phyloP scores from a whole-genome alignment of 2,888 invertebrate species.

The Cataglyphis cursor region DNA sequence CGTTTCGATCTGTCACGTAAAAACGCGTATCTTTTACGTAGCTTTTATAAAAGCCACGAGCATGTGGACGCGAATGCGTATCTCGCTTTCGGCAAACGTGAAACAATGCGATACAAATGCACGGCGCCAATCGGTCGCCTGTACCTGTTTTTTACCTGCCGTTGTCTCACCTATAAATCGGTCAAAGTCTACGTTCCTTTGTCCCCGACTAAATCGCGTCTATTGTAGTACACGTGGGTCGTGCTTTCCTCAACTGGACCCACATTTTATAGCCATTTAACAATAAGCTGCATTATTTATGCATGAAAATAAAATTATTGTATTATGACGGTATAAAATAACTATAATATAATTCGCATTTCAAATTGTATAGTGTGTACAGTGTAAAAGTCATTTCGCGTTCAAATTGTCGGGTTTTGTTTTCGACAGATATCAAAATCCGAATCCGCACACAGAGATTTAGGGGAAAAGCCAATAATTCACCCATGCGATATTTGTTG shows the following conservation, averaged over 20 bases:
- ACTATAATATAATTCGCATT: background rate
- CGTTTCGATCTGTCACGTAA: constrained; percentile 36
- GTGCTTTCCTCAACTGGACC: background rate
- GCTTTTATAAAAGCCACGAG: constrained; percentile 44
- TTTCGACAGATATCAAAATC: constrained; percentile 39
- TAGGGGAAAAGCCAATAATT: constrained; percentile 44
- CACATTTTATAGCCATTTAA: constrained; percentile 12
- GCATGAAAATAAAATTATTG: constrained; percentile 5
- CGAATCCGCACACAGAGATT: constrained; percentile 8
- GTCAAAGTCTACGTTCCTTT: background rate
- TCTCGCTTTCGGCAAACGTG: constrained; percentile 76
- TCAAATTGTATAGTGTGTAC: background rate
- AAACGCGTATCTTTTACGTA: constrained; percentile 47
- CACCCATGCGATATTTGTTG: constrained; percentile 15
- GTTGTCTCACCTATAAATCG: constrained; percentile 48
- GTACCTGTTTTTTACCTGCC: constrained; percentile 25
- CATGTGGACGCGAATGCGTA: constrained; percentile 54
- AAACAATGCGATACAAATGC: constrained; percentile 82
- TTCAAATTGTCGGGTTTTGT: constrained; percentile 27
- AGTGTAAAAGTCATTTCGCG: constrained; percentile 26
- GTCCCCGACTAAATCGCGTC: background rate
- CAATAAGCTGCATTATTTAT: background rate
- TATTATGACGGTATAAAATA: background rate
- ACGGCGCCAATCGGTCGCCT: constrained; percentile 77
- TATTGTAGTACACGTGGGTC: background rate